Evolutionary conservation across 2,888 invertebrate species (phyloP).

Genomic region (Dryadula phaetusa): DNA sequence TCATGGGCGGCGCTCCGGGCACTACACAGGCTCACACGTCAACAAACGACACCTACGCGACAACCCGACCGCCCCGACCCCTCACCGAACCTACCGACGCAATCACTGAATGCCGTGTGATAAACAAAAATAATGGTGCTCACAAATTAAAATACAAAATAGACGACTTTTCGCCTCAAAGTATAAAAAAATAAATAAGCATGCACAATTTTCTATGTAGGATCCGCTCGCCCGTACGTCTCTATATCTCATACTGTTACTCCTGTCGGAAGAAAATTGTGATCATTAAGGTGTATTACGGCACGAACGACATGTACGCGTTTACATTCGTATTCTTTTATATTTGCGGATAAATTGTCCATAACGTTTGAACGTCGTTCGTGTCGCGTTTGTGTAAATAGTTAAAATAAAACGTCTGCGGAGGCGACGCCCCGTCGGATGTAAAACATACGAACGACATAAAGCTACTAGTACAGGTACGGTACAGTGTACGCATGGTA

Average conservation of each 20-base stretch:
- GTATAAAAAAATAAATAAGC: constrained; percentile 56
- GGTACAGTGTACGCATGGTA: constrained; percentile 71
- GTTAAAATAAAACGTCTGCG: constrained; percentile 55
- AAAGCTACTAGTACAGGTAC: constrained; percentile 74
- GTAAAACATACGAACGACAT: constrained; percentile 80
- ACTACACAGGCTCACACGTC: constrained; percentile 86
- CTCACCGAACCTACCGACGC: constrained; percentile 65
- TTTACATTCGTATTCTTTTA: constrained; percentile 40
- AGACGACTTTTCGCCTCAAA: constrained; percentile 58
- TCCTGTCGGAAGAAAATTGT: constrained; percentile 71
- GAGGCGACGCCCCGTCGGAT: constrained; percentile 62
- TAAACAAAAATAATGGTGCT: constrained; percentile 59
- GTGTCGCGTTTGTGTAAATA: constrained; percentile 59
- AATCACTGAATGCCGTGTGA: constrained; percentile 82
- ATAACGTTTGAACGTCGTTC: constrained; percentile 52
- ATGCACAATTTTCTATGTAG: constrained; percentile 70
- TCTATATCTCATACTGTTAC: constrained; percentile 70
- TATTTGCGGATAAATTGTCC: constrained; percentile 31
- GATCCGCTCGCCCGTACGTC: constrained; percentile 81
- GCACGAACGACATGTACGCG: constrained; percentile 57
- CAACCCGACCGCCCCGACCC: neutral
- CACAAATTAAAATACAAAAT: constrained; percentile 62
- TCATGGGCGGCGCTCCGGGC: constrained; percentile 98
- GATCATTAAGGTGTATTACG: constrained; percentile 61
- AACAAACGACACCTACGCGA: constrained; percentile 48